Conservation (phyloP, 2,113 vertebrate genomes). For the Colinus virginianus region DNA sequence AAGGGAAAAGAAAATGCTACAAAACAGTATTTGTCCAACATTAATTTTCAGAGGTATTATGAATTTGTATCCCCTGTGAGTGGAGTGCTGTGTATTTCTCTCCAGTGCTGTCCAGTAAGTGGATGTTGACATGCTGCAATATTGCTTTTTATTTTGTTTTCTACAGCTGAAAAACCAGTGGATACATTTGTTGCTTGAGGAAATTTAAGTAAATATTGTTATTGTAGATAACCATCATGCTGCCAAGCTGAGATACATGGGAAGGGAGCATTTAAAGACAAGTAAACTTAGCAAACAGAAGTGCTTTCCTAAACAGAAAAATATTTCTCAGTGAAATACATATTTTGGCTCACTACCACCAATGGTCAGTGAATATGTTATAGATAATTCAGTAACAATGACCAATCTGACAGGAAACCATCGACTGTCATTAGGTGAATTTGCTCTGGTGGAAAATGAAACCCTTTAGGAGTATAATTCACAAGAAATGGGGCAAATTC, state of each 20-base stretch:
- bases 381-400: neutral
- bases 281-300: neutral
- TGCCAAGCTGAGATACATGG: neutral
- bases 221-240: slow-evolving; percentile 2
- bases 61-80: neutral
- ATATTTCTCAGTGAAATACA: neutral
- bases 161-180: neutral
- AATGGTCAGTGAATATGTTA: neutral
- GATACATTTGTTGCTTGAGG: slow-evolving; percentile 28
- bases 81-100: neutral
- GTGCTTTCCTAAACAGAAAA: slow-evolving; percentile 18
- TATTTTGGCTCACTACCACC: slow-evolving; percentile 12
- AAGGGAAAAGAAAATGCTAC: neutral
- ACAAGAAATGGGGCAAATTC: neutral
- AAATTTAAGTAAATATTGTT: slow-evolving; percentile 19
- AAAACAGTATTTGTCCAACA: neutral
- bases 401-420: neutral
- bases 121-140: neutral
- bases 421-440: neutral
- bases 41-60: neutral
- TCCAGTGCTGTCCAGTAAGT: neutral
- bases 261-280: neutral
- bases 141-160: neutral
- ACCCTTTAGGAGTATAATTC: neutral
- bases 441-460: neutral